phyloP scores from a whole-genome alignment of 2,888 invertebrate genomes.

The Xylota segnis region DNA sequence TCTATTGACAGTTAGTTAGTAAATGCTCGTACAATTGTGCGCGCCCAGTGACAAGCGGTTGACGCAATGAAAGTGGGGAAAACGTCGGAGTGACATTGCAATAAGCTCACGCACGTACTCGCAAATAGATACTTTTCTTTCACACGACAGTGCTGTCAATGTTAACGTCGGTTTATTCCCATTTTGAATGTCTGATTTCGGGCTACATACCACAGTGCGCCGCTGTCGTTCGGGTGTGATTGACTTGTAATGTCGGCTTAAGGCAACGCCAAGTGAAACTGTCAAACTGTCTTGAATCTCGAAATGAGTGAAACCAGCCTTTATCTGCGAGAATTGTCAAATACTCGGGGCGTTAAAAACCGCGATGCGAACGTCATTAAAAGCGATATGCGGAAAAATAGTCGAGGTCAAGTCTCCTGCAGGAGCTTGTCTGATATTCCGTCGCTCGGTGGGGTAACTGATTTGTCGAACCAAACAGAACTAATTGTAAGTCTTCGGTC shows the following conservation, averaged over 20 bases:
- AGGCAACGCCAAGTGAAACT: slow-evolving; percentile 68
- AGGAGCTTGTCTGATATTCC: slow-evolving; percentile 64
- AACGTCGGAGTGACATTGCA: slow-evolving; percentile 30
- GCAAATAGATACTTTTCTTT: slow-evolving; percentile 52
- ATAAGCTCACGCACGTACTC: slow-evolving; percentile 57
- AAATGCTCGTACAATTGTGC: slow-evolving; percentile 53
- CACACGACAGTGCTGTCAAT: slow-evolving; percentile 66
- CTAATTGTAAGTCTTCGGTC: slow-evolving; percentile 78
- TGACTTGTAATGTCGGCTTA: slow-evolving; percentile 56
- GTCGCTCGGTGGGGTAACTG: slow-evolving; percentile 13
- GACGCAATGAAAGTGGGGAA: slow-evolving; percentile 71
- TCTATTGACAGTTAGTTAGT: slow-evolving; percentile 58
- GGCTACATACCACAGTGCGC: slow-evolving; percentile 56
- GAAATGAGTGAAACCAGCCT: slow-evolving; percentile 65
- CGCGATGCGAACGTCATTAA: slow-evolving; percentile 59
- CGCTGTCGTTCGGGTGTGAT: slow-evolving; percentile 54
- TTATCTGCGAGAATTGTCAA: slow-evolving; percentile 42
- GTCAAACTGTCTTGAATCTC: slow-evolving; percentile 63
- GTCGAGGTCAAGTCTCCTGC: slow-evolving; percentile 53
- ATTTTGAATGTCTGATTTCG: slow-evolving; percentile 65
- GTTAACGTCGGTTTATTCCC: slow-evolving; percentile 65
- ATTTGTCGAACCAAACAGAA: slow-evolving; percentile 54
- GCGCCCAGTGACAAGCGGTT: slow-evolving; percentile 53
- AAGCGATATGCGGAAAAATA: slow-evolving; percentile 58
- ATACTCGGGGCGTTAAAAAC: slow-evolving; percentile 42